Conservation (phyloP, 2,113 vertebrate species). For the Balaeniceps rex region DNA sequence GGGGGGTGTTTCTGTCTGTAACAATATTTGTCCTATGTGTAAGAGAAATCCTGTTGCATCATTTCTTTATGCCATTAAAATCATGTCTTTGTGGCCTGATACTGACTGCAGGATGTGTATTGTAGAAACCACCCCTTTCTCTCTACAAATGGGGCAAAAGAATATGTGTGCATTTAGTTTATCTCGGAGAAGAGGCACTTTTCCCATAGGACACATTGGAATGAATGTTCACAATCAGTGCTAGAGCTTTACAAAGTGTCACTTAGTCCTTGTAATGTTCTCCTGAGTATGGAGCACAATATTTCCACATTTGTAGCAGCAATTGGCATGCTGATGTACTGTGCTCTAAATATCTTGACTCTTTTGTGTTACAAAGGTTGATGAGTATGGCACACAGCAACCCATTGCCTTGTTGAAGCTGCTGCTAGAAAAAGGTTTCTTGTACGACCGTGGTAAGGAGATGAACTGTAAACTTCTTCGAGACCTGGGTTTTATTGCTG, state of each 20-base stretch:
- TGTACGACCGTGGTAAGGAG: slow-evolving; percentile 92
- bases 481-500: slow-evolving; percentile 89
- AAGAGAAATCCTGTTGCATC: not conserved
- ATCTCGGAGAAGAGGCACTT: not conserved
- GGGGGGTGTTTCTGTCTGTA: not conserved
- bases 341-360: not conserved
- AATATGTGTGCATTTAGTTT: not conserved
- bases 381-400: slow-evolving; percentile 94
- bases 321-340: not conserved
- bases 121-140: not conserved
- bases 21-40: not conserved
- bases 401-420: slow-evolving; percentile 93
- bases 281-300: not conserved
- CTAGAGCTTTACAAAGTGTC: not conserved
- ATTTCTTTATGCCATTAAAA: not conserved
- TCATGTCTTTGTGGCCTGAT: not conserved
- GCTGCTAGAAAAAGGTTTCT: slow-evolving; percentile 85
- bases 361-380: slow-evolving; percentile 75
- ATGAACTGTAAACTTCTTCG: slow-evolving; percentile 89
- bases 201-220: not conserved
- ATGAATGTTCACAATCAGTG: not conserved
- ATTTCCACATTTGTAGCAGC: not conserved
- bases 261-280: not conserved
- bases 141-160: not conserved
- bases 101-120: not conserved